Base-by-base conservation (phyloP, 2,888 invertebrate genomes). In the Meganola albula region DNA sequence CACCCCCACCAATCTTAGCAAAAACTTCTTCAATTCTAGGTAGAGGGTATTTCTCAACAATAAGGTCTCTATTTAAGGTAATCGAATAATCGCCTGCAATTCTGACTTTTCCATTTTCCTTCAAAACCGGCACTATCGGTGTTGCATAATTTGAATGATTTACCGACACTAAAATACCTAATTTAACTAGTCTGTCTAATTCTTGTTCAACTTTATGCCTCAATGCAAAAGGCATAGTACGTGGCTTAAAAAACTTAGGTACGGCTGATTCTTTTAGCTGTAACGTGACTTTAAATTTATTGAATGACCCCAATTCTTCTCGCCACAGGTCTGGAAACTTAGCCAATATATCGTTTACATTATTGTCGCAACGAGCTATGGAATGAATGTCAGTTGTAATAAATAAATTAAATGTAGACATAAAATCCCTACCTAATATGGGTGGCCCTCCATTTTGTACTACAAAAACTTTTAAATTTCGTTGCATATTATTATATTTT, bases 201-300 rank as follows among this genome's bases (percentile, higher is more conserved):
- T 20, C 58, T 34, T 34, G 44, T 26, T 56, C 53, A 9, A 60
- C 52, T 26, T 44, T 51, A 7, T 39, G 33, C 31, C 38, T 45
- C 10, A 54, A 33, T 8, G 58, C 55, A 21, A 57, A 59, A 6
- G 58, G 54, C 12, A 57, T 40, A n/a, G 48, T 20, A n/a, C 58
- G 43, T 8, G 48, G 42, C 40, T 53, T 56, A 27, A 45, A 51
- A 45, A 49, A 46, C 20, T 42, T 41, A 2, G 50, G 45, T 5
- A 5, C 10, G 4, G 30, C 7, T 24, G 37, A 31, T 22, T 45
- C 39, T 30, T 45, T 47, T 10, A 48, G 24, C 13, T 34, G 8
- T 24, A 47, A 32, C 1, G 21, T 12, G 1, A 52, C 37, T 21
- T 40, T 30, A 24, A 37, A 43, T 32, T 44, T 37, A 38, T 43